Base-by-base conservation (phyloP, 2,113 vertebrate species). In the Piaya cayana region DNA sequence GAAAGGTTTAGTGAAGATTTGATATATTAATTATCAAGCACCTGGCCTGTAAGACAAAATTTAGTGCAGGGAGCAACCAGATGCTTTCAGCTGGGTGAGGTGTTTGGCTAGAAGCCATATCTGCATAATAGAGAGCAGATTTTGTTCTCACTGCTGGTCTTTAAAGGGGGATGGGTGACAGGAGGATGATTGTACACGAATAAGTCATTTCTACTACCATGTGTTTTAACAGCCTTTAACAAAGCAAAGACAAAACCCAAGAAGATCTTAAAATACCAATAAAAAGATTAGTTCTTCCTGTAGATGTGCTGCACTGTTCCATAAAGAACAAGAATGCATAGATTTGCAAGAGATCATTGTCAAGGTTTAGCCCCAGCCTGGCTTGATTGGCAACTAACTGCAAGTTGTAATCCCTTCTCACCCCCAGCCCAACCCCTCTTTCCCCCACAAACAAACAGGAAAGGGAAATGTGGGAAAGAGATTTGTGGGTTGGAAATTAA, bases 1-100 rank as follows among this genome's bases (percentile, higher is more conserved):
- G 63, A 93, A 95, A 90, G 76, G 47, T 92, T 92, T 77, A 90
- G 47, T 43, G 42, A 86, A 74, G 42, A 74, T 65, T 85, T 92
- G 55, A 59, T 85, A 85, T 88, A 90, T 94, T 95, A 71, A 84
- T 91, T 82, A 81, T 82, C 26, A 71, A 55, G 32, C 21, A 80
- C 27, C 49, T 80, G 36, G 49, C 26, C 27, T 77, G n/a, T 62
- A 70, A 85, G 82, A 76, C 20, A 36, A 80, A 90, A 65, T 85
- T 18, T 23, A 72, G 25, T 50, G 63, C 42, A 82, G 59, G 45
- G 75, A 77, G 45, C 45, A 76, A 39, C 34, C 76, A 88, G 50
- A 74, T 64, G 55, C 15, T 45, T 39, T 85, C 70, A 59, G 18
- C 26, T 82, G 43, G 45, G 81, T 65, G 58, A 79, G 37, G 8